These are phyloP conservation scores for Aramus guarauna DNA, from an alignment of 2,113 vertebrate genomes.

Conservation along the genomic window DNA sequence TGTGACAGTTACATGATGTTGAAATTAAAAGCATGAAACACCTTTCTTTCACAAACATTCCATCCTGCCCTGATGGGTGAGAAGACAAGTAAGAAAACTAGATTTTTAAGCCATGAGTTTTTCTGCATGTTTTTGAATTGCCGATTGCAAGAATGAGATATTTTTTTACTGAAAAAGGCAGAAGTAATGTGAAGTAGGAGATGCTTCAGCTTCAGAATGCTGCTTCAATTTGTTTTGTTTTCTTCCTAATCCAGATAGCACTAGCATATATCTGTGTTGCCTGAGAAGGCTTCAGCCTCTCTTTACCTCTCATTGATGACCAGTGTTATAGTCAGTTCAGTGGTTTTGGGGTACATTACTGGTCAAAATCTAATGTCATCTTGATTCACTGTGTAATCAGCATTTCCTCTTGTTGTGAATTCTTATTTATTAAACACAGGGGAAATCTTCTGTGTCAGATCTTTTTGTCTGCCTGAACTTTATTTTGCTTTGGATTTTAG, in stretches of 20 bases:
- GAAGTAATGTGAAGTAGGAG: background rate
- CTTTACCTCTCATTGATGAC: background rate
- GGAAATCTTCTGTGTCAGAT: background rate
- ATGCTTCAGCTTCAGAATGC: background rate
- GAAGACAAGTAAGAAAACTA: background rate
- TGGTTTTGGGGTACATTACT: background rate
- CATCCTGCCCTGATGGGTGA: background rate
- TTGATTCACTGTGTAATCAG: background rate
- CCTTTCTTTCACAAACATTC: background rate
- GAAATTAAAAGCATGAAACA: background rate
- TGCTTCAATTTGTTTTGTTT: background rate
- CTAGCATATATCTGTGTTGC: background rate
- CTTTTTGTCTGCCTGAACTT: background rate
- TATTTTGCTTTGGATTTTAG: background rate
- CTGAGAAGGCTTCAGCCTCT: background rate
- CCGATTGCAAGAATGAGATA: background rate
- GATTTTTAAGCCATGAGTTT: background rate
- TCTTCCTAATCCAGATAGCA: background rate
- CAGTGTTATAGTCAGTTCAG: background rate
- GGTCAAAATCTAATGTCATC: background rate
- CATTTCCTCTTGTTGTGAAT: background rate
- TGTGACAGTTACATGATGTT: background rate
- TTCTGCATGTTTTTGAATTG: background rate
- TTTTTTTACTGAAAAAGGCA: background rate
- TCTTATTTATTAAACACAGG: background rate